Base-by-base conservation (phyloP, 2,888 invertebrate genomes). In the Melikaiella ostensackeni region DNA sequence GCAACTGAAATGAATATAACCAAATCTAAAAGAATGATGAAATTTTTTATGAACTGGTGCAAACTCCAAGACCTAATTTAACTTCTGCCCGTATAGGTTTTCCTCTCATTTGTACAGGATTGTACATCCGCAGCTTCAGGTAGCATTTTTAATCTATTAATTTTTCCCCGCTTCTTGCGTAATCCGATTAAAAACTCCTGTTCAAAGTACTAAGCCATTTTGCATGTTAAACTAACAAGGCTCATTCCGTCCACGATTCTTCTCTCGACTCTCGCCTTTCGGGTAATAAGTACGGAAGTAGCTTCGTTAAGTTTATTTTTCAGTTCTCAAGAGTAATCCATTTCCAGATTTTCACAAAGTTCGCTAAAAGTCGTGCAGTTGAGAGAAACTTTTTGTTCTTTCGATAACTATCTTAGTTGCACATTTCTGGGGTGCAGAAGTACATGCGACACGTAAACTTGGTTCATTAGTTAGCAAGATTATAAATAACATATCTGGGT, bases 171-270 rank as follows among this genome's bases (percentile, higher is more conserved):
- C 46, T 70, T 11, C 7, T 24, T 42, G 16, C 19, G 19, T 33
- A 70, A 70, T 70, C 46, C n/a, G 70, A 50, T 70, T 70, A 70
- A 70, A 70, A 70, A 70, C 70, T 70, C 27, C 30, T 50, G 50
- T 30, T 50, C 27, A 30, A 70, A 50, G 50, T 19, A 50, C 19
- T 50, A 50, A 70, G 70, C 30, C 70, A 70, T 70, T 50, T 70
- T 50, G 46, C 66, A 66, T 50, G 27, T 50, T 33, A 70, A 70
- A 66, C 30, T 46, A 27, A 27, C 46, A 66, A 66, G 27, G 42
- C 19, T 66, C 9, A 70, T 70, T 70, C 30, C 21, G 46, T 35
- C 35, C 62, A 35, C 62, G 35, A 63, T 50, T 70, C 42, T 42
- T 46, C 19, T 70, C 50, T 70, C 30, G 42, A 19, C 27, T 27